These are phyloP conservation scores for Poecilus cupreus DNA, from an alignment of 2,888 invertebrate genomes.

Conservation along the genomic window DNA sequence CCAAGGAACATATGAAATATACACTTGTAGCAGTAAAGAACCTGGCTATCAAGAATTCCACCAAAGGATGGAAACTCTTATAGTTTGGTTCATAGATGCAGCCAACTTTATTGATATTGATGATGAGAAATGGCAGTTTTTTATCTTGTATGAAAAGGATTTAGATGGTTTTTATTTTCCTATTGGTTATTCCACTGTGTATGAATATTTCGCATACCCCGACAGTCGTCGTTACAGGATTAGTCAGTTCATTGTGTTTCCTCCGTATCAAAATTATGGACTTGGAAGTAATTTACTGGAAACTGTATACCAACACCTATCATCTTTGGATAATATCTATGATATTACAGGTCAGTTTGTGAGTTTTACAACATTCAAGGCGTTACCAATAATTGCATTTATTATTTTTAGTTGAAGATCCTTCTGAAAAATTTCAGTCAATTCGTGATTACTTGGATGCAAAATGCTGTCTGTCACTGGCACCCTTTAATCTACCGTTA, in stretches of 20 bases:
- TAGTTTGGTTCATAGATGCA: conserved; percentile 97
- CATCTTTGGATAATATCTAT: conserved; percentile 73
- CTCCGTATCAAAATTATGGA: conserved; percentile 92
- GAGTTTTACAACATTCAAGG: not conserved
- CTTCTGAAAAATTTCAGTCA: conserved; percentile 91
- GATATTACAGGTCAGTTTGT: conserved; percentile 82
- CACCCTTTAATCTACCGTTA: conserved; percentile 80
- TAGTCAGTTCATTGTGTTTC: conserved; percentile 93
- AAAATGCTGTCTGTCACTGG: conserved; percentile 81
- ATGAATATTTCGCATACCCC: conserved; percentile 96
- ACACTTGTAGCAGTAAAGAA: conserved; percentile 80
- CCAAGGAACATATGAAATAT: conserved; percentile 22
- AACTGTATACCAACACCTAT: conserved; percentile 67
- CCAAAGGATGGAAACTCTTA: conserved; percentile 89
- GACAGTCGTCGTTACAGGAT: conserved; percentile 90
- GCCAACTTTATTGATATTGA: conserved; percentile 95
- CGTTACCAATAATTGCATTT: no score
- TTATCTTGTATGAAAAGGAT: conserved; percentile 81
- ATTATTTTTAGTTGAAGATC: conserved; percentile 87
- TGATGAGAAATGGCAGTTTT: conserved; percentile 94
- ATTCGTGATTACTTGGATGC: conserved; percentile 94
- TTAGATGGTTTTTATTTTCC: conserved; percentile 78
- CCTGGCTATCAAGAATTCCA: conserved; percentile 88
- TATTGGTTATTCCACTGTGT: conserved; percentile 92
- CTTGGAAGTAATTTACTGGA: conserved; percentile 86